A percentile compares a stretch with the other conserved stretches of the same genome.
phyloP scores from a whole-genome alignment of 2,797 vertebrate species.

The Pelochelys cantorii region DNA sequence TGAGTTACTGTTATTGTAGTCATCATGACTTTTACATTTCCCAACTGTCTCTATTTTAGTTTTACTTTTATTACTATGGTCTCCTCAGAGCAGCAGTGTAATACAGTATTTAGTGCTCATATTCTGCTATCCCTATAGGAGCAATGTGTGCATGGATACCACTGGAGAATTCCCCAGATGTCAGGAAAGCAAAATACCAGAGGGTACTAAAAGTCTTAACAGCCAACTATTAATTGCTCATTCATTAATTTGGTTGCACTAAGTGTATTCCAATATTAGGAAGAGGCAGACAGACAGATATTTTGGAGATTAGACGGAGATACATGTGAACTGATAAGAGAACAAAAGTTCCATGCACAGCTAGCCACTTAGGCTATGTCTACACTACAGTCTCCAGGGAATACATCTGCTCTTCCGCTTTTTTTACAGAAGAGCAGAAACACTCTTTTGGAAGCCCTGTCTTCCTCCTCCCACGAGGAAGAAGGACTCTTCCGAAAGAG shows the following conservation, averaged over 20 bases:
- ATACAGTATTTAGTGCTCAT: neutral
- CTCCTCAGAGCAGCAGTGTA: neutral
- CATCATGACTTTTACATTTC: conserved; percentile 9
- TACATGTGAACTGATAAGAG: neutral
- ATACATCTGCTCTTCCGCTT: too few relatives aligned
- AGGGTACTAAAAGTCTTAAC: neutral
- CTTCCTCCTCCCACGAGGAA: too few relatives aligned
- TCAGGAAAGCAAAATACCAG: neutral
- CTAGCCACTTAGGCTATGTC: neutral
- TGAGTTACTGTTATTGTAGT: neutral
- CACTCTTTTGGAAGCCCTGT: too few relatives aligned
- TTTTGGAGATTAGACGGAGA: neutral
- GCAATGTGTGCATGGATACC: neutral
- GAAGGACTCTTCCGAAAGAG: too few relatives aligned
- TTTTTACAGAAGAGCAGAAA: too few relatives aligned
- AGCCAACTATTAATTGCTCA: neutral
- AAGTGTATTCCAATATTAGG: neutral
- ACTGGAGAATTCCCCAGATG: neutral
- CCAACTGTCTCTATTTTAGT: neutral
- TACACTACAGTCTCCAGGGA: too few relatives aligned
- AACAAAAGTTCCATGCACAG: neutral
- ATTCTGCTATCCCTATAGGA: neutral
- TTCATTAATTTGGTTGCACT: neutral
- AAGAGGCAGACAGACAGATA: neutral
- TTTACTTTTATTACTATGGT: neutral